These are phyloP conservation scores for Griposia aprilina DNA, from an alignment of 2,888 invertebrate species.

Conservation along the genomic window DNA sequence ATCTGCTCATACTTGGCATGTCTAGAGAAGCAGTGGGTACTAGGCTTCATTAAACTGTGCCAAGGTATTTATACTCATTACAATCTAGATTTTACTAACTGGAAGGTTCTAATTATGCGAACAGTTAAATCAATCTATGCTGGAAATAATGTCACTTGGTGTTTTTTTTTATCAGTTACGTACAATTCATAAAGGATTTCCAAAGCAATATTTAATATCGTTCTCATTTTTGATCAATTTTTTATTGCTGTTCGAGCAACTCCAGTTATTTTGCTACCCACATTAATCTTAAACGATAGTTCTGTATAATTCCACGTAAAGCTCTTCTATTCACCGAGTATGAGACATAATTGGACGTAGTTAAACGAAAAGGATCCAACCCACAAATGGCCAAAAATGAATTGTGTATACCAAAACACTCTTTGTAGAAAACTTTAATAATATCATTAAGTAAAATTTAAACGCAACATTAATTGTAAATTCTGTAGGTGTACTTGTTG, in stretches of 20 bases:
- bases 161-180: not conserved
- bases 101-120: not conserved
- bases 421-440: too few relatives aligned
- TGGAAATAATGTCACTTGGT: not conserved
- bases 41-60: slow-evolving; percentile 45
- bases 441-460: too few relatives aligned
- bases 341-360: not conserved
- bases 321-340: not conserved
- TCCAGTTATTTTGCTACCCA: too few relatives aligned
- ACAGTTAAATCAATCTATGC: not conserved
- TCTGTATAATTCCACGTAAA: not conserved
- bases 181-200: not conserved
- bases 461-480: not conserved
- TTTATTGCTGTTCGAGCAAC: not conserved
- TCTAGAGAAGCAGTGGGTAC: slow-evolving; percentile 4
- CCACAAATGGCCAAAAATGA: too few relatives aligned
- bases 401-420: too few relatives aligned
- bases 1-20: slow-evolving; percentile 32
- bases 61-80: slow-evolving; percentile 19
- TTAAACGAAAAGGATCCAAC: too few relatives aligned
- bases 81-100: not conserved
- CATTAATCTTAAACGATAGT: not conserved
- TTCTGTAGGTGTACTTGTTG: not conserved
- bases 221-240: not conserved
- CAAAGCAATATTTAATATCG: not conserved